These are phyloP conservation scores for Zygogramma bicolorata DNA, from an alignment of 2,888 invertebrate species.

Conservation along the genomic window DNA sequence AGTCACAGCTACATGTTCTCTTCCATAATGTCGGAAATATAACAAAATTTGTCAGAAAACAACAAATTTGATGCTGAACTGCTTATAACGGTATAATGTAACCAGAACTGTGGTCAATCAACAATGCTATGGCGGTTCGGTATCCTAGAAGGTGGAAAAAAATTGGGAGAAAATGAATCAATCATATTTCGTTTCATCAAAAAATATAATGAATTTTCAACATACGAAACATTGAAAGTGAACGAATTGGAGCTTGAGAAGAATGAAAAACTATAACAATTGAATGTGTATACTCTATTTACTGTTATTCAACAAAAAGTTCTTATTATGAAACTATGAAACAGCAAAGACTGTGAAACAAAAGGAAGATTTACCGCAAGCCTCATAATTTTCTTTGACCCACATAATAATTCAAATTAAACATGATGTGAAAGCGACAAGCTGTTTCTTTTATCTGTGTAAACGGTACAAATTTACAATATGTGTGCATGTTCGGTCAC, in stretches of 20 bases:
- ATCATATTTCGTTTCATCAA: no score
- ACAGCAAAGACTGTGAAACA: constrained; percentile 4
- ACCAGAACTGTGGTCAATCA: no score
- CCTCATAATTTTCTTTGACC: constrained; percentile 15
- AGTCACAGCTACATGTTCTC: no score
- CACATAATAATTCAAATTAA: constrained; percentile 16
- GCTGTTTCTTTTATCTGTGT: constrained; percentile 1
- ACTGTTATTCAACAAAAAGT: background rate
- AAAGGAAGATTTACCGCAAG: constrained; percentile 10
- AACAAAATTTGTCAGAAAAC: no score
- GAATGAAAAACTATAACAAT: background rate
- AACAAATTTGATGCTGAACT: no score
- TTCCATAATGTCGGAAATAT: no score
- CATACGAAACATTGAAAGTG: background rate
- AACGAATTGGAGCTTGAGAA: background rate
- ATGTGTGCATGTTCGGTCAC: background rate
- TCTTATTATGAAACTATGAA: constrained; percentile 1
- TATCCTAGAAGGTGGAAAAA: no score
- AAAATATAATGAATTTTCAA: no score
- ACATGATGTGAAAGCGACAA: constrained; percentile 15
- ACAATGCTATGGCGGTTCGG: no score
- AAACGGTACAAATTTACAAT: constrained; percentile 3
- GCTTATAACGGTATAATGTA: no score
- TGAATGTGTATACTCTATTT: background rate
- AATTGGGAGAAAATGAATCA: no score